A percentile compares a stretch with the other conserved stretches of the same genome.
phyloP scores from a whole-genome alignment of 2,797 vertebrate species.

The Fratercula arctica region DNA sequence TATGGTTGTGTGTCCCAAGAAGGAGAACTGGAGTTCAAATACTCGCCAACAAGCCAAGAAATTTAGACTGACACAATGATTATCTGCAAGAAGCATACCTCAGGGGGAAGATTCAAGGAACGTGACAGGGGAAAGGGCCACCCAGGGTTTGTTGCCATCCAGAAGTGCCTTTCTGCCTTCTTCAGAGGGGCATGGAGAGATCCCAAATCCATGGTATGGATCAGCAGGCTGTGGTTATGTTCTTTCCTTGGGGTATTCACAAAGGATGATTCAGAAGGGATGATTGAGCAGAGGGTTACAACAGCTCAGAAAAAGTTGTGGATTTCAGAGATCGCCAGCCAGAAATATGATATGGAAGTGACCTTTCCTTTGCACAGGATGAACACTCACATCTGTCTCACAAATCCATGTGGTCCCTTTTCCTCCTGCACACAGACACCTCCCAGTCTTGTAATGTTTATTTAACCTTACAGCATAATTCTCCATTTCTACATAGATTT shows the following conservation, averaged over 20 bases:
- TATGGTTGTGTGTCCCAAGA: background rate
- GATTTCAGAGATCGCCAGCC: background rate
- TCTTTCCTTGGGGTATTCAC: background rate
- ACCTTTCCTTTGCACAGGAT: background rate
- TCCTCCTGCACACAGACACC: background rate
- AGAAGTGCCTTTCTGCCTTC: background rate
- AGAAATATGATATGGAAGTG: background rate
- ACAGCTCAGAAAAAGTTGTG: background rate
- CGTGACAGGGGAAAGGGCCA: accelerated
- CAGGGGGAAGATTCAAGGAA: background rate
- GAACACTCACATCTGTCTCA: background rate
- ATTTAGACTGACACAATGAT: background rate
- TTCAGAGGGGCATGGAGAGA: background rate
- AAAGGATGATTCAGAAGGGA: background rate
- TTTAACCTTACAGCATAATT: background rate
- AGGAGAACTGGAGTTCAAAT: background rate
- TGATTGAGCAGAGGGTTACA: background rate
- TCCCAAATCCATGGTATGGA: background rate
- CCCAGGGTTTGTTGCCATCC: background rate
- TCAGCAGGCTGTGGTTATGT: background rate
- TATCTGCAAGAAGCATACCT: background rate
- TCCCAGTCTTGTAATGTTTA: background rate
- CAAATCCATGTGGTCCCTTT: accelerated
- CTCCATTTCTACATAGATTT: background rate
- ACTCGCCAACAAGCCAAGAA: background rate